phyloP scores from a whole-genome alignment of 2,888 invertebrate species.

The Nysson spinosus region DNA sequence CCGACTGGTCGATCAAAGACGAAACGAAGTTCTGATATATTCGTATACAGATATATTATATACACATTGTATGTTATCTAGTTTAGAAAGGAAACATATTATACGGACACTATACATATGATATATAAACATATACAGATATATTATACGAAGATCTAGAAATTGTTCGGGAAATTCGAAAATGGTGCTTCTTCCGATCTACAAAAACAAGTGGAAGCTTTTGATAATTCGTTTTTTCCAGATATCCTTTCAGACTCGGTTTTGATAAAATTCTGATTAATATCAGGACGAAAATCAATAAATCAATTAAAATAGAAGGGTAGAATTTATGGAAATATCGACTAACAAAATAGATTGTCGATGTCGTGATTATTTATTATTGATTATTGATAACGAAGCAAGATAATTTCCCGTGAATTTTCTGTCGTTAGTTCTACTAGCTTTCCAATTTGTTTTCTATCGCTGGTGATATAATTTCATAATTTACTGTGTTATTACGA shows the following conservation, averaged over 20 bases:
- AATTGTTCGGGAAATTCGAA: slow-evolving; percentile 15
- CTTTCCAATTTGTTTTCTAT: no score
- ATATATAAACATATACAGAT: slow-evolving; percentile 30
- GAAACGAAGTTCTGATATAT: slow-evolving; percentile 63
- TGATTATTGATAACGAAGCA: no score
- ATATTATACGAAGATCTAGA: slow-evolving; percentile 39
- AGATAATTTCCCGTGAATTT: no score
- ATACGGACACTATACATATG: slow-evolving; percentile 16
- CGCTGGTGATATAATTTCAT: no score
- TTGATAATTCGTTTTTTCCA: slow-evolving; percentile 36
- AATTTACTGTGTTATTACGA: no score
- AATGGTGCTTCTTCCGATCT: slow-evolving; percentile 10
- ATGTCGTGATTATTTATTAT: no score
- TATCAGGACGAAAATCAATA: no score
- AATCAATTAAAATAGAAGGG: no score
- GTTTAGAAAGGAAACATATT: slow-evolving; percentile 34
- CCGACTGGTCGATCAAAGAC: slow-evolving; percentile 53
- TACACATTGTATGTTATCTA: slow-evolving; percentile 38
- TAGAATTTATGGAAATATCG: no score
- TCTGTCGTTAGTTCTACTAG: no score
- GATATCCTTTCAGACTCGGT: slow-evolving; percentile 25
- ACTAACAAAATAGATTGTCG: no score
- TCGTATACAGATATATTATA: slow-evolving; percentile 38
- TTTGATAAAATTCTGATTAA: no score
- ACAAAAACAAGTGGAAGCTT: slow-evolving; percentile 19